Percentiles rank a stretch among this genome's conserved stretches.
Evolutionary conservation across 2,113 vertebrate genomes (phyloP).

Genomic region (Aptenodytes patagonicus): DNA sequence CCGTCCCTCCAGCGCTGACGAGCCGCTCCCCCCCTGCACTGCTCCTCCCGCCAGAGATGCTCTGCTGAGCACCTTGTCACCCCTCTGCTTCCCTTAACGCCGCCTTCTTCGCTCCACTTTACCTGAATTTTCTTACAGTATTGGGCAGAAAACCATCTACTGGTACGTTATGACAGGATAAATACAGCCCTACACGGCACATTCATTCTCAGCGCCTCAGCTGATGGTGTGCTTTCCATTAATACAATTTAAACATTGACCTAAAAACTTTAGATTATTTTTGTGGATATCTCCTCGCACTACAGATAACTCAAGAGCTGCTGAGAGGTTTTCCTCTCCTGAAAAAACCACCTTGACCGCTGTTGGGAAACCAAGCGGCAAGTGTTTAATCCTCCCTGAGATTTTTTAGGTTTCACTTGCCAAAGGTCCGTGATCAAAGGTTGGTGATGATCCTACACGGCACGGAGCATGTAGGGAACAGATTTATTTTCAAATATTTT

Average conservation of each 20-base stretch:
- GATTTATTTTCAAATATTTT: not conserved
- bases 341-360: not conserved
- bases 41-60: not conserved
- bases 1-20: not conserved
- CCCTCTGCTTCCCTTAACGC: not conserved
- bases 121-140: not conserved
- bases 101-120: not conserved
- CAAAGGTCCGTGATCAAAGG: not conserved
- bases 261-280: not conserved
- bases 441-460: not conserved
- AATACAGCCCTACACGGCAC: not conserved
- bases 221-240: not conserved
- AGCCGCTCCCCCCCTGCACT: not conserved
- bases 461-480: not conserved
- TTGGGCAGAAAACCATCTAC: not conserved
- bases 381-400: not conserved
- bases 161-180: not conserved
- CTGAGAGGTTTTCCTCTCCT: not conserved
- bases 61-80: not conserved
- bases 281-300: not conserved
- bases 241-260: not conserved
- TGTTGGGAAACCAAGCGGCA: not conserved
- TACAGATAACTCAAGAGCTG: not conserved
- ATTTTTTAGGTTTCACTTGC: fast-evolving
- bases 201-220: not conserved